Evolutionary conservation across 2,797 vertebrate genomes (phyloP), one percentile per base, ranked within the genome.

Genomic region (Tolypeutes matacus): DNA sequence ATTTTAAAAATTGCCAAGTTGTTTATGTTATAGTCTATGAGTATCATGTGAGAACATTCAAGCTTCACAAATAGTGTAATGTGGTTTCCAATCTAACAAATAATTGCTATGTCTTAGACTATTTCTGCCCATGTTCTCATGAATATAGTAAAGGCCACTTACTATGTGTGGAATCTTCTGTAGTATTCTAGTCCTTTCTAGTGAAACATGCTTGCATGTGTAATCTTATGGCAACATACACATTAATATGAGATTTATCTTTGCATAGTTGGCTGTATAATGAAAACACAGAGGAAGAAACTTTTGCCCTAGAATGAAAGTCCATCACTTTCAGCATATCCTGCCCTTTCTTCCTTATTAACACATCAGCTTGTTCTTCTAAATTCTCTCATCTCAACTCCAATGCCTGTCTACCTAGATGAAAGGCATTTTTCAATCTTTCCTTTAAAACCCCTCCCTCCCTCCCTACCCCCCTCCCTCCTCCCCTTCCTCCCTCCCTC

Each of bases 71-170:
- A 17, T 81, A 42, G 14, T 90, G 31, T 83, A 86, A 62, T 7
- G 12, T 89, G 70, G 31, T 75, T 96, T 91, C 49, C 27, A 75
- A 86, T 83, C 86, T 69, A 93, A 94, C 18, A 89, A 86, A 87
- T 21, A 92, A 78, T n/a, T 90, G 31, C 25, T 76, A n/a, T 7
- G 82, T 81, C 36, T 93, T 78, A 78, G 34, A 82, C n/a, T 93
- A 42, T 84, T 90, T 81, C 69, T 34, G 36, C 36, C 60, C 36
- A 42, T 91, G 27, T 36, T 75, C 10, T 94, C 20, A 56, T 70
- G 56, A 90, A 49, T 39, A 36, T 7, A 75, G n/a, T 64, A 92
- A 85, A 86, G n/a, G 2, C 4, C 31, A 70, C 36, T 72, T 84
- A 49, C 60, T 34, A 31, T 20, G 8, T 46, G 9, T 15, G 23